Evolutionary conservation across 2,797 vertebrate species (phyloP).

Genomic region (Limosa lapponica): DNA sequence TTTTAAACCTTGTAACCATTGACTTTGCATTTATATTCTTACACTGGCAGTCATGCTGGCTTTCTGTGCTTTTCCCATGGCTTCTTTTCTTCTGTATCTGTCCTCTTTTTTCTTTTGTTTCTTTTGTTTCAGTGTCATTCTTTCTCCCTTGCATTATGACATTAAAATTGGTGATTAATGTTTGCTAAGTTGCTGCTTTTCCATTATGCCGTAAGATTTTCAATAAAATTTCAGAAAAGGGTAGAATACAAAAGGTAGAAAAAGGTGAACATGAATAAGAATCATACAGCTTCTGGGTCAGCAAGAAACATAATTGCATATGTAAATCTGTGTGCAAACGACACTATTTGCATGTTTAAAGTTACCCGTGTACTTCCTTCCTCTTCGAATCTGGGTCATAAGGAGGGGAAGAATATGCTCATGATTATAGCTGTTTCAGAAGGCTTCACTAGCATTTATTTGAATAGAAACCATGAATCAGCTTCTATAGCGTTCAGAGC

Average conservation of each 20-base stretch:
- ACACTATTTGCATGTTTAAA: conserved; percentile 8
- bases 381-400: neutral
- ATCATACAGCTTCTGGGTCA: neutral
- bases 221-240: neutral
- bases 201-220: neutral
- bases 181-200: neutral
- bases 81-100: neutral
- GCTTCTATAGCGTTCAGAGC: neutral
- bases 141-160: neutral
- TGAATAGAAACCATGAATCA: conserved; percentile 29
- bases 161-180: neutral
- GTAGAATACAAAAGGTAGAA: neutral
- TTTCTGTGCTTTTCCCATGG: neutral
- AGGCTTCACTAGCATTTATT: neutral
- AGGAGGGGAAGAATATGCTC: neutral
- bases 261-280: neutral
- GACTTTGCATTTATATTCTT: conserved; percentile 14
- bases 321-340: neutral
- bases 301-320: neutral
- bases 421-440: conserved; percentile 10
- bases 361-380: neutral
- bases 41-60: neutral
- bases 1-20: conserved; percentile 17
- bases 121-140: neutral
- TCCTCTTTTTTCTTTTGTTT: neutral